Percentiles rank a stretch among this genome's conserved stretches.
phyloP scores from a whole-genome alignment of 2,888 invertebrate species.

The Rhagonycha fulva region DNA sequence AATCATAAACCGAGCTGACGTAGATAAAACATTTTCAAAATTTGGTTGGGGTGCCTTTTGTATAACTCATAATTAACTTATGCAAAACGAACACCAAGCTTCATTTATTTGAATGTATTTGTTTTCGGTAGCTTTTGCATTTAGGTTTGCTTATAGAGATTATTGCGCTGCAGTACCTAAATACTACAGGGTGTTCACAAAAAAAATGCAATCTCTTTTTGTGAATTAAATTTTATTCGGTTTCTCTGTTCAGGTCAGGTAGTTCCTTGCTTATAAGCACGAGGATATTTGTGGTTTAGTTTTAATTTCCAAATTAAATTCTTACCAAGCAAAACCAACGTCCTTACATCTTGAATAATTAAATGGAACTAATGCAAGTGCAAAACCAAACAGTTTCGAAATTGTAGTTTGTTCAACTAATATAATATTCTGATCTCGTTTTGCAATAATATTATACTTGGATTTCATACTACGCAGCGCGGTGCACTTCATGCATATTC shows the following conservation, averaged over 20 bases:
- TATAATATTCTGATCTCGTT: constrained; percentile 26
- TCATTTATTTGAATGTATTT: constrained; percentile 20
- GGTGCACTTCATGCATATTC: constrained; percentile 53
- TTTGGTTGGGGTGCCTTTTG: constrained; percentile 32
- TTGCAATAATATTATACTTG: constrained; percentile 37
- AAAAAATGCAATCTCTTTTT: neutral
- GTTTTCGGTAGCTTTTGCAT: constrained; percentile 26
- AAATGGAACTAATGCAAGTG: neutral
- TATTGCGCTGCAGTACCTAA: neutral
- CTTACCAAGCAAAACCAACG: neutral
- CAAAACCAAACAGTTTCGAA: neutral
- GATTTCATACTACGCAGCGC: constrained; percentile 50
- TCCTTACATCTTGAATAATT: neutral
- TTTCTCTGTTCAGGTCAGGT: neutral
- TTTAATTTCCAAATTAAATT: neutral
- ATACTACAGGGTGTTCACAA: neutral
- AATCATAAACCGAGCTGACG: constrained; percentile 9
- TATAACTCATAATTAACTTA: constrained; percentile 52
- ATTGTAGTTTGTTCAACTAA: constrained; percentile 2
- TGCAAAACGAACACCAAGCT: constrained; percentile 39
- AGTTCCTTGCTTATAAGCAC: neutral
- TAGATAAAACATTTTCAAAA: neutral
- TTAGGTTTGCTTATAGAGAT: constrained; percentile 17
- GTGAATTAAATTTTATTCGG: neutral
- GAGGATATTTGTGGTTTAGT: neutral